Evolutionary conservation across 2,113 vertebrate species (phyloP).

Genomic region (Phrynocephalus versicolor): DNA sequence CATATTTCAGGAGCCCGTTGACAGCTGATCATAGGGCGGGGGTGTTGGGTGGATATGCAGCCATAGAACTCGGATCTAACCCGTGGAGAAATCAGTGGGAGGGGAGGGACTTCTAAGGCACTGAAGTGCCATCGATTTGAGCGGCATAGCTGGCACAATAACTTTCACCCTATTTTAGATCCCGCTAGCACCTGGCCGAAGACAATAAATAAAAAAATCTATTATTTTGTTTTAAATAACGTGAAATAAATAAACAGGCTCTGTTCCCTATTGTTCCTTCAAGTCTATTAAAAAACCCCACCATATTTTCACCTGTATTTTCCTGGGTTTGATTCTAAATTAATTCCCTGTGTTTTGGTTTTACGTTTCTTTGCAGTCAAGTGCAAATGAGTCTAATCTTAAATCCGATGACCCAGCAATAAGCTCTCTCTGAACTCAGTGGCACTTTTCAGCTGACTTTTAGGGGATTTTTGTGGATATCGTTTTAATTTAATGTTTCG

Average conservation of each 20-base stretch:
- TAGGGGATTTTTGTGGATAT: no score
- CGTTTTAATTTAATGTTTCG: no score
- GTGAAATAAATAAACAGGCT: no score
- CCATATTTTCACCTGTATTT: not conserved
- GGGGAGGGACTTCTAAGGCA: not conserved
- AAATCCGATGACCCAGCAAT: not conserved
- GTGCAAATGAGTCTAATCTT: not conserved
- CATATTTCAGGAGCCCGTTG: no score
- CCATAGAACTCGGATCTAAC: not conserved
- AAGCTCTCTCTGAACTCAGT: not conserved
- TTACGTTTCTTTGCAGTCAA: not conserved
- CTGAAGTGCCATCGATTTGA: not conserved
- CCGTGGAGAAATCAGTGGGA: not conserved
- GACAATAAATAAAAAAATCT: no score
- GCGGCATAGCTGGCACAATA: not conserved
- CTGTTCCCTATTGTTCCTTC: no score
- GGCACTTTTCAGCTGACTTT: not conserved
- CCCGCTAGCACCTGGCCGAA: no score
- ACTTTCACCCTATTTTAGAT: no score
- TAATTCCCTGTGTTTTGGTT: not conserved
- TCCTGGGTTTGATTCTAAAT: not conserved
- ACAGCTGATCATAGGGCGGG: no score
- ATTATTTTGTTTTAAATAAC: no score
- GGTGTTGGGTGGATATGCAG: not conserved
- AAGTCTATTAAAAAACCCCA: no score